Percentiles rank a stretch among this genome's conserved stretches.
Conservation (phyloP, 2,797 vertebrate genomes). For the Micrastur ruficollis region DNA sequence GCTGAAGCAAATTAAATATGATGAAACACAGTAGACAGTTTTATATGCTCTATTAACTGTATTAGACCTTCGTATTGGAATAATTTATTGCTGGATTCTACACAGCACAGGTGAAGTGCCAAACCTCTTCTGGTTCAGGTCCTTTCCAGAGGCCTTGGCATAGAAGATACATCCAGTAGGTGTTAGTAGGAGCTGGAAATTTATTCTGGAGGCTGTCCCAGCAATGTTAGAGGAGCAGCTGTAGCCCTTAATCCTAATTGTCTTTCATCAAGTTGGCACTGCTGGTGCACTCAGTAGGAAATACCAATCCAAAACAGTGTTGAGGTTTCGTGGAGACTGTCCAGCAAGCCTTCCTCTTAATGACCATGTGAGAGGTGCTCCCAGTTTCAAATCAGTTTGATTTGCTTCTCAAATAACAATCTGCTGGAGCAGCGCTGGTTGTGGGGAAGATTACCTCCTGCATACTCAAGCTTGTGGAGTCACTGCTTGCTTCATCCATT, state of each 20-base stretch:
- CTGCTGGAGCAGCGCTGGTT: not conserved
- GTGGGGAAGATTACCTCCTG: not conserved
- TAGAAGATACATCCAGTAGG: not conserved
- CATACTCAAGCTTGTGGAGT: not conserved
- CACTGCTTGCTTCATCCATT: not conserved
- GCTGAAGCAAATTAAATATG: not conserved
- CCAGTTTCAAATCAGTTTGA: not conserved
- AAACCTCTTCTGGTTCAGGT: not conserved
- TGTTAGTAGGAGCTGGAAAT: not conserved
- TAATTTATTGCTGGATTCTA: not conserved
- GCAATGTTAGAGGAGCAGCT: not conserved
- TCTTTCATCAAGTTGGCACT: not conserved
- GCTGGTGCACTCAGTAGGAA: not conserved
- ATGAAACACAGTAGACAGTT: not conserved
- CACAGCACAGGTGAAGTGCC: not conserved
- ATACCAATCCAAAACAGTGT: not conserved
- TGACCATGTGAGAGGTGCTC: not conserved
- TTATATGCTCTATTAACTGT: not conserved
- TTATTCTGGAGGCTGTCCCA: not conserved
- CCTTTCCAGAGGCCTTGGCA: not conserved
- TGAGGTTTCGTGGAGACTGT: not conserved
- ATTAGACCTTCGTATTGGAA: not conserved
- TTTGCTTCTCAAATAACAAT: not conserved
- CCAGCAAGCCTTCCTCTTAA: not conserved
- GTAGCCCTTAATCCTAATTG: not conserved